phyloP scores from a whole-genome alignment of 2,888 invertebrate genomes.

The Gerris lacustris region DNA sequence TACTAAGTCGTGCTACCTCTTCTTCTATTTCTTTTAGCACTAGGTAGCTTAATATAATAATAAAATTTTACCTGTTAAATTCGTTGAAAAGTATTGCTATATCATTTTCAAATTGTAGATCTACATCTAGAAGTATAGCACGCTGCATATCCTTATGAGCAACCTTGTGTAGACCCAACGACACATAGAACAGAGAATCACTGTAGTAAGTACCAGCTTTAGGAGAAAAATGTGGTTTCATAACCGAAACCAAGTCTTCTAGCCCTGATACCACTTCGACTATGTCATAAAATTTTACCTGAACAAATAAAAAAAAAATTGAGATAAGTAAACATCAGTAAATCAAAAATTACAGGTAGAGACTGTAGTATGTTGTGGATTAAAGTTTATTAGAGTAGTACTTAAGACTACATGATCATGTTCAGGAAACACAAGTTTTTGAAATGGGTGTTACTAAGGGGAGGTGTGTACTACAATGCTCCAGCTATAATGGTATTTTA shows the following conservation, averaged over 20 bases:
- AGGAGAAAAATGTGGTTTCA: slow-evolving; percentile 54
- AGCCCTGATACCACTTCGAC: slow-evolving; percentile 47
- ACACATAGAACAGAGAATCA: slow-evolving; percentile 64
- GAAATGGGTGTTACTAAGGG: too few species aligned
- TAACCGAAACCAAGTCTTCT: slow-evolving; percentile 49
- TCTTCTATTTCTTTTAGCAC: too few species aligned
- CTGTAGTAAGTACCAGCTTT: slow-evolving; percentile 56
- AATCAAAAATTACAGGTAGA: slow-evolving; percentile 4
- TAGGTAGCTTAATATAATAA: too few species aligned
- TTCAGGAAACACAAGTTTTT: too few species aligned
- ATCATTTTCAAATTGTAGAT: slow-evolving; percentile 59
- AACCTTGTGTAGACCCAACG: slow-evolving; percentile 57
- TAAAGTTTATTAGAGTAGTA: too few species aligned
- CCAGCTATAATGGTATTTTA: too few species aligned
- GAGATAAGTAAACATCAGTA: background rate
- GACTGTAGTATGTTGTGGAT: background rate
- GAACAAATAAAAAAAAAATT: slow-evolving; percentile 26
- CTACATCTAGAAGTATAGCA: slow-evolving; percentile 63
- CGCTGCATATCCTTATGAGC: slow-evolving; percentile 47
- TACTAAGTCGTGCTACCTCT: too few species aligned
- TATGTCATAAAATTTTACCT: slow-evolving; percentile 50
- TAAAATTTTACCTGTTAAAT: slow-evolving; percentile 44
- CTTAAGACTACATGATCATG: too few species aligned
- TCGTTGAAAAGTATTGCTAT: slow-evolving; percentile 51
- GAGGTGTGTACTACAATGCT: too few species aligned